phyloP scores from a whole-genome alignment of 2,113 vertebrate species.

The Siniperca knerii region DNA sequence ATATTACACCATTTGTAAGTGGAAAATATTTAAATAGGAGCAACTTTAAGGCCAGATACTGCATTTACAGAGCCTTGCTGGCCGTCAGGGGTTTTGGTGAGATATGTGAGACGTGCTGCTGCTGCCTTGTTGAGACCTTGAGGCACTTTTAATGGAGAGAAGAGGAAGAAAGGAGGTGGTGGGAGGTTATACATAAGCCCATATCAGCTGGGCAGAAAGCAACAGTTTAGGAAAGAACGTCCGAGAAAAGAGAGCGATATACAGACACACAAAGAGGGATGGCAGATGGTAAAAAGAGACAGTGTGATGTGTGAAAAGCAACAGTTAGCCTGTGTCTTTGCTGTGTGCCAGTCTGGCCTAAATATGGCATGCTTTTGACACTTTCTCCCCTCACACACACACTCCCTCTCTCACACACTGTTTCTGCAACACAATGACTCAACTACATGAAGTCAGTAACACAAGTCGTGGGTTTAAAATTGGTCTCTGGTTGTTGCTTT shows the following conservation, averaged over 20 bases:
- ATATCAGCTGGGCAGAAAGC: conserved; percentile 44
- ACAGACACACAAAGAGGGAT: conserved; percentile 46
- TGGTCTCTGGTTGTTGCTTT: conserved; percentile 13
- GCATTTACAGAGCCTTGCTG: conserved; percentile 46
- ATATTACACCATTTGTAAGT: conserved; percentile 50
- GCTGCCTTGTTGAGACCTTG: conserved; percentile 56
- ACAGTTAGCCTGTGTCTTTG: conserved; percentile 65
- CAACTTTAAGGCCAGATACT: conserved; percentile 59
- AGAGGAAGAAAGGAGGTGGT: conserved; percentile 47
- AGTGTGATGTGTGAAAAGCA: conserved; percentile 68
- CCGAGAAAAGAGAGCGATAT: conserved; percentile 7
- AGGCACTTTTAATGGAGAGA: conserved; percentile 56
- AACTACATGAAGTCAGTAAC: not conserved
- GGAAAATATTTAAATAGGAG: conserved; percentile 49
- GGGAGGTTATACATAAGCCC: conserved; percentile 39
- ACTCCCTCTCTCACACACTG: conserved; percentile 10
- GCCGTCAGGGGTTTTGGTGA: conserved; percentile 32
- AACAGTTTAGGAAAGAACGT: conserved; percentile 29
- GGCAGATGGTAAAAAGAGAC: conserved; percentile 70
- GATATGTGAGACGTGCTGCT: conserved; percentile 15
- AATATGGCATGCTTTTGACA: conserved; percentile 74
- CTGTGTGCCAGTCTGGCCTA: conserved; percentile 71
- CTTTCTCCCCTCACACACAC: conserved; percentile 37
- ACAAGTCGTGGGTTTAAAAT: conserved; percentile 37
- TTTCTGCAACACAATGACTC: conserved; percentile 16